Evolutionary conservation across 2,888 invertebrate genomes (phyloP), one percentile per base, ranked within the genome.

Genomic region (Marronus borbonicus): DNA sequence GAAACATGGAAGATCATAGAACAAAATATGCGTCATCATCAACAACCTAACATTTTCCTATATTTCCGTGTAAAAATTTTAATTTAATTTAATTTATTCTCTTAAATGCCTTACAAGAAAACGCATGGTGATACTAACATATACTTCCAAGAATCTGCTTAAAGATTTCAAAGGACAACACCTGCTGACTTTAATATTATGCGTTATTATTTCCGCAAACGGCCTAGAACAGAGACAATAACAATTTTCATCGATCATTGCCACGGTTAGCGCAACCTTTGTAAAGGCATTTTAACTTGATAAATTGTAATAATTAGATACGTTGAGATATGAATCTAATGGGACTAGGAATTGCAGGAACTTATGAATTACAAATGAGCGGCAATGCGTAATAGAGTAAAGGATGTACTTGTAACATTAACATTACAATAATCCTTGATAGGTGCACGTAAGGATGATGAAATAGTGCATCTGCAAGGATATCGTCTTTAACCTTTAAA

Each of bases 281-380:
- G 20, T 8, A 55, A 44, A 44, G 8, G 12, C 44, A 20, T 55
- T 55, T 55, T 20, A 55, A 17, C 20, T 55, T 55, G 20, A 17
- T 31, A 31, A 31, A 55, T 55, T 17, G 55, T 55, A 55, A 44
- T 44, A 44, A 55, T 20, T 55, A 55, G 5, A 55, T 55, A 55
- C 17, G 20, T 20, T 20, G 4, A 55, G 20, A 55, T 55, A 20
- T 55, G 20, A 20, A 55, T 55, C 55, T 17, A 55, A 55, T 55
- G 20, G 24, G 1, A 55, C 55, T 55, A 4, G 55, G 20, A 55
- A 55, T 55, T 17, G 2, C 1, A 20, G 10, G 17, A 55, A 20
- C 55, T 55, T 55, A 55, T 55, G 55, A 55, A 55, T 55, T 55
- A 55, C 55, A 20, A 20, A 55, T 55, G 3, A 55, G n/a, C 20